Percentiles rank a stretch among this genome's conserved stretches.
phyloP scores from a whole-genome alignment of 2,888 invertebrate species.

The Tipula confusa region DNA sequence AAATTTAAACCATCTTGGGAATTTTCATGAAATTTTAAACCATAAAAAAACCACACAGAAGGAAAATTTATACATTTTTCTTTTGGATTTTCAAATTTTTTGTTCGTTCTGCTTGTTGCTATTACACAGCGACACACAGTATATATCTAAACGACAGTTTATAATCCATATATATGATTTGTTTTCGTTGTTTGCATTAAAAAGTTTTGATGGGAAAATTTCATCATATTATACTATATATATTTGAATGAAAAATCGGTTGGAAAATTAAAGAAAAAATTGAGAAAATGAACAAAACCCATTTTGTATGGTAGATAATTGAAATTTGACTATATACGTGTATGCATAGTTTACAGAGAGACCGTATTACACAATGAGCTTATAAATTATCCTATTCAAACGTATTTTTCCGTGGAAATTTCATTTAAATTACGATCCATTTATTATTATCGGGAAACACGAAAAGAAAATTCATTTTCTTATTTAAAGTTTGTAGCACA shows the following conservation, averaged over 20 bases:
- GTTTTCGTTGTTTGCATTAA: neutral
- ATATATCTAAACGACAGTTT: neutral
- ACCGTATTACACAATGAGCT: neutral
- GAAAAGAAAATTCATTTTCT: neutral
- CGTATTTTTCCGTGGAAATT: neutral
- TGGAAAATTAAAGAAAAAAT: too few relatives aligned
- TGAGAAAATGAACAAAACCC: neutral
- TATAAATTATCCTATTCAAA: neutral
- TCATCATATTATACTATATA: neutral
- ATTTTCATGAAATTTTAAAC: neutral
- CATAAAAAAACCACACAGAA: neutral
- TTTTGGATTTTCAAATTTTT: neutral
- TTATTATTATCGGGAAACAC: neutral
- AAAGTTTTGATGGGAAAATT: neutral
- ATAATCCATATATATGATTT: neutral
- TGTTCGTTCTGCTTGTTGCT: neutral
- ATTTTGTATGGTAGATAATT: neutral
- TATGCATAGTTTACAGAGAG: neutral
- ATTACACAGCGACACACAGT: too few relatives aligned
- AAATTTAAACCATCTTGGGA: neutral
- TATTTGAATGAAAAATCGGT: neutral
- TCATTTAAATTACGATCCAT: neutral
- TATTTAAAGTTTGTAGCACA: neutral
- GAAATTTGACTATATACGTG: neutral
- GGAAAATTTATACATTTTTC: neutral